These are phyloP conservation scores for Scolopax rusticola DNA, from an alignment of 2,797 vertebrate species.

Conservation along the genomic window DNA sequence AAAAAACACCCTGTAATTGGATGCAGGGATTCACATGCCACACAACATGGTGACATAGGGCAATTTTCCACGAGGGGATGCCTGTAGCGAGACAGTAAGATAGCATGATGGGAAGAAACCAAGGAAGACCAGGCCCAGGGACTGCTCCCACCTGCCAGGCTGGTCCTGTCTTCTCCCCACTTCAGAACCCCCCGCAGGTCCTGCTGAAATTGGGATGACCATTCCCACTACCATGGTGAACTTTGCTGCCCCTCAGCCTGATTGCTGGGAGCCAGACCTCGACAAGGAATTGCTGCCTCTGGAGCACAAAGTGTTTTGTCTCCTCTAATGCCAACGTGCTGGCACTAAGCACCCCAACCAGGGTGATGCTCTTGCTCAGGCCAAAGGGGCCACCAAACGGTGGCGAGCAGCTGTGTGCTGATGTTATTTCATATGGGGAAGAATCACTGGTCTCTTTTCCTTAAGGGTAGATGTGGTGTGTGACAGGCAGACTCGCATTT, in stretches of 20 bases:
- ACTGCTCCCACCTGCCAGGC: background rate
- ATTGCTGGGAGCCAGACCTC: background rate
- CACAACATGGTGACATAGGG: background rate
- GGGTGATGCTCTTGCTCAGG: background rate
- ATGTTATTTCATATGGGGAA: accelerated
- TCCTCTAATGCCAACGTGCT: background rate
- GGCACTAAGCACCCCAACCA: accelerated
- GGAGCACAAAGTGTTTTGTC: background rate
- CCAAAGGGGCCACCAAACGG: background rate
- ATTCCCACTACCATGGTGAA: accelerated
- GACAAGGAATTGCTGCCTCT: background rate
- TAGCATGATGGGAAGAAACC: accelerated
- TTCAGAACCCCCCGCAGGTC: background rate
- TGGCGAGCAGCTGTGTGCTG: background rate
- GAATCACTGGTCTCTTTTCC: background rate
- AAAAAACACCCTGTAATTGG: background rate
- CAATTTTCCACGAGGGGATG: background rate
- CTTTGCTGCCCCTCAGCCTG: background rate
- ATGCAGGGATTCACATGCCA: background rate
- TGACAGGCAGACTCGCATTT: background rate
- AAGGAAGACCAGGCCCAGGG: background rate
- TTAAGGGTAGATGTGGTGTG: background rate
- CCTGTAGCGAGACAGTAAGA: background rate
- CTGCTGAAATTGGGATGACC: background rate
- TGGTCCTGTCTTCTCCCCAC: background rate